Conservation (phyloP, 2,797 vertebrate genomes). For the Otus scops region DNA sequence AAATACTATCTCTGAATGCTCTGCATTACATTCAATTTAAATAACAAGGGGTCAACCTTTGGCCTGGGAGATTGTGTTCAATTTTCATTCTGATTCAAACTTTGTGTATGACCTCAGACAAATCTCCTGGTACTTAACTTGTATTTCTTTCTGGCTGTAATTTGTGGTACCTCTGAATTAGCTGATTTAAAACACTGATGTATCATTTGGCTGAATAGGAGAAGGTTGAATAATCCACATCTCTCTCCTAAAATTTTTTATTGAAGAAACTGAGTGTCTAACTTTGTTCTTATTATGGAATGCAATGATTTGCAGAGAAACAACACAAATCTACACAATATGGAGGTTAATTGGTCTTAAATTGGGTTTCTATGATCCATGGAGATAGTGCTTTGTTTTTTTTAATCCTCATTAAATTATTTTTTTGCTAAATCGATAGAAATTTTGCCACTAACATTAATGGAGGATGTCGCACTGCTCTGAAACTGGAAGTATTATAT, state of each 20-base stretch:
- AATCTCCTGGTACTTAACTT: not conserved
- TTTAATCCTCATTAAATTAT: not conserved
- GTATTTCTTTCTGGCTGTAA: not conserved
- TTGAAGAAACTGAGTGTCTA: not conserved
- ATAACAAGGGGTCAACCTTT: not conserved
- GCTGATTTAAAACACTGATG: not conserved
- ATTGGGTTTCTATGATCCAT: not conserved
- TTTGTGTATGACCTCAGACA: not conserved
- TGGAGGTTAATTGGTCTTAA: not conserved
- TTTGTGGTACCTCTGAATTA: not conserved
- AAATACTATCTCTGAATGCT: not conserved
- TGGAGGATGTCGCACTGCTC: not conserved
- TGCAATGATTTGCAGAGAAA: not conserved
- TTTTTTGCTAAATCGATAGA: not conserved
- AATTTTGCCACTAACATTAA: not conserved
- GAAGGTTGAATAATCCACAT: not conserved
- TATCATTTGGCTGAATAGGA: not conserved
- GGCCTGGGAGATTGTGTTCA: not conserved
- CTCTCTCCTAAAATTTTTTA: not conserved
- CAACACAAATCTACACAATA: not conserved
- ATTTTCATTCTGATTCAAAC: not conserved
- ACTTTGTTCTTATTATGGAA: not conserved
- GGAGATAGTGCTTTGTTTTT: not conserved
- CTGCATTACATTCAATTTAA: not conserved
- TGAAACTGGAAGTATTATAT: not conserved